phyloP scores from a whole-genome alignment of 35 echinoderm and acorn worm species.

The Nesometra sesokonis region DNA sequence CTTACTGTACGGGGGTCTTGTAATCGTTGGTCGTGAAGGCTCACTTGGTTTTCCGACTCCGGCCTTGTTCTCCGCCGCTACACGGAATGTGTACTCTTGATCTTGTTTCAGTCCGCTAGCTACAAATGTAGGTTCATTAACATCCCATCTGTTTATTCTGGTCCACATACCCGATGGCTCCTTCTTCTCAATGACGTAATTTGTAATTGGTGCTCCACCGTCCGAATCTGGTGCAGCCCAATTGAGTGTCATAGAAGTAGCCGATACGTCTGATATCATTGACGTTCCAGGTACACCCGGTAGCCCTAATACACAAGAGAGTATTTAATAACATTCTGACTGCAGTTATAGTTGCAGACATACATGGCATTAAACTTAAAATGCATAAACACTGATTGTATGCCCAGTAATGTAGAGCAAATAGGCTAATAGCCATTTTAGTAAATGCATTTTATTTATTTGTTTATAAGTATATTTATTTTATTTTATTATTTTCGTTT shows the following conservation, averaged over 20 bases:
- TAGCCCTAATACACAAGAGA: neutral
- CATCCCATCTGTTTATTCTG: conserved; percentile 35
- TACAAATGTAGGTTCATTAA: conserved; percentile 51
- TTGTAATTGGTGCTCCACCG: conserved; percentile 75
- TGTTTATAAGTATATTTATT: too few relatives aligned
- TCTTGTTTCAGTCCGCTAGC: conserved; percentile 39
- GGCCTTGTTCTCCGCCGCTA: conserved; percentile 83
- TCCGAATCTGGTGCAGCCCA: conserved; percentile 74
- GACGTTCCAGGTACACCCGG: conserved; percentile 59
- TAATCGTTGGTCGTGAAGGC: conserved; percentile 33
- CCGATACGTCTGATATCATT: conserved; percentile 39
- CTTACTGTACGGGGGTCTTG: conserved; percentile 71
- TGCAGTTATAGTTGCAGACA: too few relatives aligned
- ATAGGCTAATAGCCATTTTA: too few relatives aligned
- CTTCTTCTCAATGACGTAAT: conserved; percentile 90
- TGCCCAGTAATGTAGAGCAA: too few relatives aligned
- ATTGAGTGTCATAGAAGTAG: conserved; percentile 48
- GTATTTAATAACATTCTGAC: too few relatives aligned
- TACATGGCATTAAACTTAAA: too few relatives aligned
- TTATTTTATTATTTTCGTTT: too few relatives aligned
- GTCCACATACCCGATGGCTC: conserved; percentile 47
- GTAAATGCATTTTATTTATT: too few relatives aligned
- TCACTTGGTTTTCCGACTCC: conserved; percentile 62
- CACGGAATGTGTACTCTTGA: conserved; percentile 76
- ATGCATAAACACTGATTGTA: too few relatives aligned